Evolutionary conservation across 2,888 invertebrate species (phyloP).

Genomic region (Leptinotarsa haldemani): DNA sequence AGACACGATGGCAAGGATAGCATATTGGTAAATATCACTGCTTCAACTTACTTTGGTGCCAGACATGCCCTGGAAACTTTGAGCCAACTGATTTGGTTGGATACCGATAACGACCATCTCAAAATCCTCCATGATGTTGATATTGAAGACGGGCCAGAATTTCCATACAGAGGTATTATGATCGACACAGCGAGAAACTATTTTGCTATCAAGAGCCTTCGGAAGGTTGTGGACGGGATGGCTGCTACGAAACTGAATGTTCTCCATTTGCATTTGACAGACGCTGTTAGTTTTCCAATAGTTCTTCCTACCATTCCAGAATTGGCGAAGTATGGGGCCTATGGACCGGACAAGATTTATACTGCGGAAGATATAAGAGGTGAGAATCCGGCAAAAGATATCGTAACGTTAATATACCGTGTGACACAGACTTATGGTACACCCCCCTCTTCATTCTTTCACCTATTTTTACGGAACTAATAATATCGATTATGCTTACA

Average conservation of each 20-base stretch:
- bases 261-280: slow-evolving; percentile 89
- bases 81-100: slow-evolving; percentile 81
- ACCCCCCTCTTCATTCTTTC: no score
- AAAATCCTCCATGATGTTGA: slow-evolving; percentile 73
- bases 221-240: slow-evolving; percentile 86
- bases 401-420: no score
- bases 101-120: slow-evolving; percentile 72
- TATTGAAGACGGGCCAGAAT: slow-evolving; percentile 81
- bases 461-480: no score
- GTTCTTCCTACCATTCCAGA: slow-evolving; percentile 78
- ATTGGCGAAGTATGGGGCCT: slow-evolving; percentile 84
- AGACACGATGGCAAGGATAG: slow-evolving; percentile 65
- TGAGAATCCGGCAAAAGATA: slow-evolving; percentile 11
- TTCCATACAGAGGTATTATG: slow-evolving; percentile 84
- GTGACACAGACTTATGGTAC: no score
- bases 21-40: slow-evolving; percentile 69
- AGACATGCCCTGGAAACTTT: slow-evolving; percentile 81
- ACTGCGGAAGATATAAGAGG: slow-evolving; percentile 74
- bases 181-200: slow-evolving; percentile 92
- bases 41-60: slow-evolving; percentile 78
- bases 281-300: slow-evolving; percentile 91
- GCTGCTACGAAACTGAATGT: slow-evolving; percentile 87
- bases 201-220: slow-evolving; percentile 76
- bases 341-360: slow-evolving; percentile 77
- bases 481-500: no score